These are phyloP conservation scores for Carollia perspicillata DNA, from an alignment of 2,113 vertebrate species.

Conservation along the genomic window DNA sequence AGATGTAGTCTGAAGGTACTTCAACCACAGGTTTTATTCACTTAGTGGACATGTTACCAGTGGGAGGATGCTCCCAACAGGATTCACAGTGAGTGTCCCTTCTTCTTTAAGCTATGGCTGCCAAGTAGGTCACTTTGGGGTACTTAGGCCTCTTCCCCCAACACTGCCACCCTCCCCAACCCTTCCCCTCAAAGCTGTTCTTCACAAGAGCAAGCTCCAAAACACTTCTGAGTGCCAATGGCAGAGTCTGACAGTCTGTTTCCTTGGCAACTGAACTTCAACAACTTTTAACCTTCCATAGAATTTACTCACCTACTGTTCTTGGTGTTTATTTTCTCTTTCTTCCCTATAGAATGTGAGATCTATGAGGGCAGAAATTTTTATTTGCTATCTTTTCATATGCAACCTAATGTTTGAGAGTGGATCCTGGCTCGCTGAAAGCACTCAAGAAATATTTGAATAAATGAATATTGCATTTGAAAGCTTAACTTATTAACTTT, in stretches of 20 bases:
- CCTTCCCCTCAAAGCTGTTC: not conserved
- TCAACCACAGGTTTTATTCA: not conserved
- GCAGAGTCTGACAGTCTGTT: not conserved
- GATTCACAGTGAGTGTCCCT: not conserved
- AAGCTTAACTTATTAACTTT: not conserved
- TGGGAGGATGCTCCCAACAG: not conserved
- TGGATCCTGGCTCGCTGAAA: not conserved
- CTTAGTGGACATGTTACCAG: not conserved
- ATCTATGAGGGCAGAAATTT: not conserved
- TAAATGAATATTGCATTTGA: not conserved
- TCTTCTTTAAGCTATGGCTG: not conserved
- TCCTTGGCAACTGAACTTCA: not conserved
- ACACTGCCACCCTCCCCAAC: not conserved
- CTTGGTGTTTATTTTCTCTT: slow-evolving; percentile 6
- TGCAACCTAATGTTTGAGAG: not conserved
- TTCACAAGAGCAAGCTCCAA: not conserved
- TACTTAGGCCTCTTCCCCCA: not conserved
- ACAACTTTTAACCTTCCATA: not conserved
- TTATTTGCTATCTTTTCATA: not conserved
- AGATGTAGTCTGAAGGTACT: not conserved
- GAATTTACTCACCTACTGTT: not conserved
- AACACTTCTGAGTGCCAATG: not conserved
- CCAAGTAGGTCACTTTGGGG: not conserved
- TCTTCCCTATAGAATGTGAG: not conserved
- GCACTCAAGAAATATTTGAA: not conserved